phyloP scores from a whole-genome alignment of 2,888 invertebrate species.

The Eupithecia dodoneata region DNA sequence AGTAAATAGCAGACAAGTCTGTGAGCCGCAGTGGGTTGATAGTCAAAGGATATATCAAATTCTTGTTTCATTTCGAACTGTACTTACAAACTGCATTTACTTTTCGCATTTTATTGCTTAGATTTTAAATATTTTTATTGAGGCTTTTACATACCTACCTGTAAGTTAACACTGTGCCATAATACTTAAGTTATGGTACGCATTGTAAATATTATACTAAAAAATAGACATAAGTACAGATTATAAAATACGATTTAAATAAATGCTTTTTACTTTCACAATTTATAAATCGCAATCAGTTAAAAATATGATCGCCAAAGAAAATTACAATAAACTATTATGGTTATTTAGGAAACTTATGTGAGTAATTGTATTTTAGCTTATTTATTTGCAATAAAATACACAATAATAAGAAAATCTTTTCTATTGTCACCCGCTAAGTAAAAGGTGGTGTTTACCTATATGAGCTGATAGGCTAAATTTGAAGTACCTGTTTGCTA shows the following conservation, averaged over 20 bases:
- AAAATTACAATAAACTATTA: conserved; percentile 54
- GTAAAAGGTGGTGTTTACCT: no score
- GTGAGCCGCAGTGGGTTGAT: neutral
- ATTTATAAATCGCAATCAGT: conserved; percentile 38
- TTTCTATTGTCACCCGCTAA: neutral
- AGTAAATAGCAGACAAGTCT: neutral
- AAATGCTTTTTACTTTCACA: conserved; percentile 33
- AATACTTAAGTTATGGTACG: conserved; percentile 39
- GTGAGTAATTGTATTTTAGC: conserved; percentile 67
- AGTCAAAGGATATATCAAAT: neutral
- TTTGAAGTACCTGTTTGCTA: no score
- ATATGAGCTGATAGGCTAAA: no score
- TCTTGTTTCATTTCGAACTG: conserved; percentile 16
- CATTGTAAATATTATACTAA: conserved; percentile 46
- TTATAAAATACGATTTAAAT: conserved; percentile 30
- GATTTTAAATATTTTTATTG: conserved; percentile 33
- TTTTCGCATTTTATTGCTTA: conserved; percentile 40
- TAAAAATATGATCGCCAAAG: conserved; percentile 50
- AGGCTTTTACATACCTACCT: conserved; percentile 36
- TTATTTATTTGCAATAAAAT: conserved; percentile 78
- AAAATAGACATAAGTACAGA: conserved; percentile 37
- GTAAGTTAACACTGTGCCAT: conserved; percentile 44
- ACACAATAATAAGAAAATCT: conserved; percentile 38
- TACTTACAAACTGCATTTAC: conserved; percentile 54
- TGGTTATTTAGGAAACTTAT: conserved; percentile 54